A percentile compares a stretch with the other conserved stretches of the same genome.
These are phyloP conservation scores for Lucilia sericata DNA, from an alignment of 1,140 invertebrate genomes.

Conservation along the genomic window DNA sequence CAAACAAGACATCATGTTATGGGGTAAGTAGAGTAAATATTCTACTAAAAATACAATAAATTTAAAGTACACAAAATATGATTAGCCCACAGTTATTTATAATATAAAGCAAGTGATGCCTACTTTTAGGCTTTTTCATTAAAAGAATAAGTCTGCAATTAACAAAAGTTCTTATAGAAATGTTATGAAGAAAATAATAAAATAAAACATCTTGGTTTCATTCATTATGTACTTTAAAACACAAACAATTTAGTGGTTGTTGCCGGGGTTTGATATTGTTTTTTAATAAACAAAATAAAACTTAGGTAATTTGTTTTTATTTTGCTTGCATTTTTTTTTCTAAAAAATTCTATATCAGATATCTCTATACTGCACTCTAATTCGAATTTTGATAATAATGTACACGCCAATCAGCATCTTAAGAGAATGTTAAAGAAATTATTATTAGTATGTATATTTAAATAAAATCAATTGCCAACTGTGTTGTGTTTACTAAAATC, in stretches of 20 bases:
- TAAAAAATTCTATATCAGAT: neutral
- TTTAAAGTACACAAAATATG: too few species aligned
- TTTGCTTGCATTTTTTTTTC: neutral
- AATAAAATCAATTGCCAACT: conserved; percentile 19
- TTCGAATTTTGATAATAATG: neutral
- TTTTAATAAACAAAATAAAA: neutral
- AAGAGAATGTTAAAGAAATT: conserved; percentile 16
- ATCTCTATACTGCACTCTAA: neutral
- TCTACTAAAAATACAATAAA: too few species aligned
- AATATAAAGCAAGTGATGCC: too few species aligned
- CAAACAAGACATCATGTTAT: too few species aligned
- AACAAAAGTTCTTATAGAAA: too few species aligned
- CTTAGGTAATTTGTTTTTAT: neutral
- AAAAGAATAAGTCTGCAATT: too few species aligned
- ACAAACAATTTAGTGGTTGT: neutral
- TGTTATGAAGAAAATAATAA: too few species aligned
- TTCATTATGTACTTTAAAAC: neutral
- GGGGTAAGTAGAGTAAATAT: too few species aligned
- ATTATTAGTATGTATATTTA: neutral
- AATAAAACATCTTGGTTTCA: too few species aligned
- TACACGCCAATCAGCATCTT: neutral
- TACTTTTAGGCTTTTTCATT: too few species aligned
- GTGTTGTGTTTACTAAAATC: neutral
- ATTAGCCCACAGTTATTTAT: too few species aligned
- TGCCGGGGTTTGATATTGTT: neutral